A percentile compares a stretch with the other conserved stretches of the same genome.
Evolutionary conservation across 2,113 vertebrate species (phyloP).

Genomic region (Mandrillus leucophaeus): DNA sequence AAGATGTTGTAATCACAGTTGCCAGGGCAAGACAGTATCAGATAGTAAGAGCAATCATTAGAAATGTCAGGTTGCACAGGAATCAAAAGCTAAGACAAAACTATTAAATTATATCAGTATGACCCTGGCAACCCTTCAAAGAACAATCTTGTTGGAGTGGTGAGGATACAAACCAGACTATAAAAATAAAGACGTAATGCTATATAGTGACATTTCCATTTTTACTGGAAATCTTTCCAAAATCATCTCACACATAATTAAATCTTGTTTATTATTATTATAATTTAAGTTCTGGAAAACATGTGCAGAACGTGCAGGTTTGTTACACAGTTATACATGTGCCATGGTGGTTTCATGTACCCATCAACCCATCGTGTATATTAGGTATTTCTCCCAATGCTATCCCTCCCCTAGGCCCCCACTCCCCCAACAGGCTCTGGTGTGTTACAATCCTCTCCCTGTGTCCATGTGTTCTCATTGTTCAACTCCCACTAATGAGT

Average conservation of each 20-base stretch:
- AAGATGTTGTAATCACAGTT: neutral
- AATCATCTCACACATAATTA: neutral
- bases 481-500: too few species aligned
- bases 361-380: too few species aligned
- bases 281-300: too few species aligned
- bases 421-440: too few species aligned
- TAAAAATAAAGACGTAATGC: slow-evolving; percentile 2
- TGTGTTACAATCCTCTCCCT: too few species aligned
- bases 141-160: neutral
- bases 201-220: neutral
- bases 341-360: too few species aligned
- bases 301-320: too few species aligned
- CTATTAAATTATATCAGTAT: neutral
- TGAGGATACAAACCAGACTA: neutral
- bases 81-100: slow-evolving; percentile 27
- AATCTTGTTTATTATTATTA: neutral
- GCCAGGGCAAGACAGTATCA: neutral
- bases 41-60: neutral
- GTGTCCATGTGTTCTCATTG: too few species aligned
- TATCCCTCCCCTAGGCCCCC: too few species aligned
- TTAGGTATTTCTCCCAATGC: too few species aligned
- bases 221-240: neutral
- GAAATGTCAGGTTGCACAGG: neutral
- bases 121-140: neutral
- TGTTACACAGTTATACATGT: too few species aligned